Evolutionary conservation across 1,140 invertebrate species (phyloP), one percentile per base, ranked within the genome.

Genomic region (Copidosoma floridanum): DNA sequence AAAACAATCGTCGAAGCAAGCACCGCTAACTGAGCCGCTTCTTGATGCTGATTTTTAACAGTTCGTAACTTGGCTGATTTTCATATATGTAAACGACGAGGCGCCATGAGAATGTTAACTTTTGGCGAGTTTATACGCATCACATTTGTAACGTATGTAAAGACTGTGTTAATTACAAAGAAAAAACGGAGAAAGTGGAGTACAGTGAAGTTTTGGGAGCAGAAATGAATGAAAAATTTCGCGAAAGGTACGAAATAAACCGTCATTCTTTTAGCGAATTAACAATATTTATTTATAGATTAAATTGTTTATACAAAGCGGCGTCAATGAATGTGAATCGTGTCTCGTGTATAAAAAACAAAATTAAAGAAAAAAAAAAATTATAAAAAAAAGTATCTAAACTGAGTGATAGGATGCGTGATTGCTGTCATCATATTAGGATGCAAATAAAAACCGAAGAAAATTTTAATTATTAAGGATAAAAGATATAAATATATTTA

Each of bases 241-340:
- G 40, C 40, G 56, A 18, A 29, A 27, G 38, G 60, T 37, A 60
- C 43, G 57, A 35, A 61, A 26, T 18, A 41, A 50, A 32, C 57
- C 59, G 44, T 61, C 72, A 69, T 50, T 43, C 66, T 69, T 53
- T 61, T 71, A 73, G 55, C 58, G 65, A 74, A 68, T 48, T 65
- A 73, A n/a, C n/a, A n/a, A 73, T 76, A 77, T 77, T 76, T 77
- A 77, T 77, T 77, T 65, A 51, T 77, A 75, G 71, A 67, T 52
- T 76, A 72, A n/a, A 72, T 71, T 60, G 72, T 75, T 77, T 77
- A 64, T 77, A 77, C 73, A 59, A 68, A 63, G 48, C 60, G 59
- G 44, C 68, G 56, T 68, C 66, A 21, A 20, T 37, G 48, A 26
- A 14, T 35, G 16, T 12, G 35, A n/a, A n/a, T n/a, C n/a, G n/a